These are phyloP conservation scores for Typhlomys cinereus DNA, from an alignment of 2,113 vertebrate genomes.

Conservation along the genomic window DNA sequence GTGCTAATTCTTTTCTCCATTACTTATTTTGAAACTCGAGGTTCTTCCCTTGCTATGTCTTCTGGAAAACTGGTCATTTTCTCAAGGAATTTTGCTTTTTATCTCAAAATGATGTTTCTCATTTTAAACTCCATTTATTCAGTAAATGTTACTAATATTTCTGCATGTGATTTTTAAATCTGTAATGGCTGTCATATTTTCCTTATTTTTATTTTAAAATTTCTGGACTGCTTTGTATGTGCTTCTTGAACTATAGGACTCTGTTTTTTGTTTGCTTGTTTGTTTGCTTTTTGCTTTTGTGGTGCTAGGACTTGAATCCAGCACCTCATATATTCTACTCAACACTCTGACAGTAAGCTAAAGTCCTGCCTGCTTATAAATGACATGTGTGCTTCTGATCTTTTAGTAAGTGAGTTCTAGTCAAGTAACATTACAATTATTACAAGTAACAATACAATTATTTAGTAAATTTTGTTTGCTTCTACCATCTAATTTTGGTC, in stretches of 20 bases:
- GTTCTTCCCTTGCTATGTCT: background rate
- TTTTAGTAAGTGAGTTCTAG: conserved; percentile 22
- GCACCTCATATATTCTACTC: too few relatives aligned
- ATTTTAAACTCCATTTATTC: background rate
- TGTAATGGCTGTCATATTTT: background rate
- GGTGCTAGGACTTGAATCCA: too few relatives aligned
- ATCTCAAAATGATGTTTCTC: too few relatives aligned
- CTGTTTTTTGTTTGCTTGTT: background rate
- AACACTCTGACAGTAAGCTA: background rate
- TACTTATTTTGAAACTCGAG: background rate
- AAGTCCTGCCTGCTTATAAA: background rate
- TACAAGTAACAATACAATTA: too few relatives aligned
- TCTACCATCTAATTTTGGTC: background rate
- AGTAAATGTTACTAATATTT: conserved; percentile 2
- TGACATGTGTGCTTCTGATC: background rate
- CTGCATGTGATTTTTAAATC: background rate
- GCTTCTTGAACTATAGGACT: background rate
- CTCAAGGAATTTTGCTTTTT: too few relatives aligned
- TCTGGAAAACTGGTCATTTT: conserved; percentile 1
- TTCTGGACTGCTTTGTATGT: background rate
- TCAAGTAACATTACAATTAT: background rate
- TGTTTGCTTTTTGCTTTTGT: too few relatives aligned
- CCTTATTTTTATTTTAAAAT: conserved; percentile 28
- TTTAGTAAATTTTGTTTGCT: background rate
- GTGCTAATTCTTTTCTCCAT: background rate